Conservation (phyloP, 2,888 invertebrate genomes). For the Tetragonula carbonaria region DNA sequence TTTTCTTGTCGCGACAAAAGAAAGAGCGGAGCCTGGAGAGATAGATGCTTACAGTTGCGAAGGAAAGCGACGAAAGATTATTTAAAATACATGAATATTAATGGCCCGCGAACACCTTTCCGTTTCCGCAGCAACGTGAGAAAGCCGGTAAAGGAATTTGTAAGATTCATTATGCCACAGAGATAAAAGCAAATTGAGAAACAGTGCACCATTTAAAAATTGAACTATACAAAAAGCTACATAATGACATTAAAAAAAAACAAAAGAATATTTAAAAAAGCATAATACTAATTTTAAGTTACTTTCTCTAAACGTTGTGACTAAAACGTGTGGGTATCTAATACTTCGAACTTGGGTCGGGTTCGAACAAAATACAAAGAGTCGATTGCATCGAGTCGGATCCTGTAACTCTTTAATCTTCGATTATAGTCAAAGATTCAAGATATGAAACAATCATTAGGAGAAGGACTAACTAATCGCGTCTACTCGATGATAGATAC, state of each 20-base stretch:
- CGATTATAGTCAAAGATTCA: slow-evolving; percentile 54
- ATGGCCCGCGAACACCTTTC: slow-evolving; percentile 33
- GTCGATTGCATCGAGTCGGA: no score
- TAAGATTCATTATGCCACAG: slow-evolving; percentile 20
- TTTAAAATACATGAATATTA: slow-evolving; percentile 51
- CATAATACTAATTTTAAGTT: slow-evolving; percentile 26
- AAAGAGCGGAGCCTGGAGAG: neutral
- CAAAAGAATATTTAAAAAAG: slow-evolving; percentile 1
- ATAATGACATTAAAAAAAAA: neutral
- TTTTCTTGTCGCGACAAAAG: neutral
- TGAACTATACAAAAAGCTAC: neutral
- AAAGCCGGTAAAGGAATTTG: slow-evolving; percentile 15
- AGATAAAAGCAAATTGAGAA: slow-evolving; percentile 17
- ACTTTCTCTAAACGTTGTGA: slow-evolving; percentile 21
- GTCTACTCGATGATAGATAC: slow-evolving; percentile 31
- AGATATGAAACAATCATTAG: slow-evolving; percentile 57
- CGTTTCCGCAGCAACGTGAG: slow-evolving; percentile 25
- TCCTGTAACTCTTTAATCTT: slow-evolving; percentile 30
- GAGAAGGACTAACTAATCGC: slow-evolving; percentile 17
- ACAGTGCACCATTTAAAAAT: neutral
- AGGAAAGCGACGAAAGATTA: slow-evolving; percentile 29
- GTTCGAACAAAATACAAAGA: no score
- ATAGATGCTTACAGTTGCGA: slow-evolving; percentile 7
- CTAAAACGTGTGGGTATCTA: neutral
- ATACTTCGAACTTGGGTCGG: no score